phyloP scores from a whole-genome alignment of 2,113 vertebrate species.

The Catharus bicknelli region DNA sequence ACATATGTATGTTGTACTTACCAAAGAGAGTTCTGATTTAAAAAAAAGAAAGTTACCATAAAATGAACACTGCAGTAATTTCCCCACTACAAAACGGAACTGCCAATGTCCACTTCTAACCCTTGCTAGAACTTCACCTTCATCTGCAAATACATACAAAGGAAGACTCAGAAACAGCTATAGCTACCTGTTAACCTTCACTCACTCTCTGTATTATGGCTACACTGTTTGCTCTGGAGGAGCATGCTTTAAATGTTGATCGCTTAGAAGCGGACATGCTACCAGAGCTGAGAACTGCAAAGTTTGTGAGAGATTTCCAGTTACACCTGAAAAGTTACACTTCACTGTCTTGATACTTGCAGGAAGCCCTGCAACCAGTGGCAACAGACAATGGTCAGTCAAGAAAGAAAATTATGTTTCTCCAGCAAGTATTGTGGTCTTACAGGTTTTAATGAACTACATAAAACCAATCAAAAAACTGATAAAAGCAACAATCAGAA shows the following conservation, averaged over 20 bases:
- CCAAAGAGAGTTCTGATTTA: not conserved
- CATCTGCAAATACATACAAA: not conserved
- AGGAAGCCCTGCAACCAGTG: slow-evolving; percentile 3
- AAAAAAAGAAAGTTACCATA: not conserved
- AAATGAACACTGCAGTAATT: not conserved
- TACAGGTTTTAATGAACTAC: not conserved
- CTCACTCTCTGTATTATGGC: not conserved
- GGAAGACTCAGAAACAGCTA: not conserved
- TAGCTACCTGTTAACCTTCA: not conserved
- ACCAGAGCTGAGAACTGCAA: not conserved
- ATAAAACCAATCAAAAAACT: not conserved
- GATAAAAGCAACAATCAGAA: not conserved
- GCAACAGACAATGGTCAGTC: not conserved
- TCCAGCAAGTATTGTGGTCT: not conserved
- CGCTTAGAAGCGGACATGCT: not conserved
- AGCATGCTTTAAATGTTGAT: not conserved
- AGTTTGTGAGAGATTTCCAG: not conserved
- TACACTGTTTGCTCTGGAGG: not conserved
- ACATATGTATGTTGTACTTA: not conserved
- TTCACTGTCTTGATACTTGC: not conserved
- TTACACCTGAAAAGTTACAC: not conserved
- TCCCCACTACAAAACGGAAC: not conserved
- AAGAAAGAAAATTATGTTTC: not conserved
- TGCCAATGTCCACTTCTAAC: not conserved
- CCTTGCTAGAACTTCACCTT: not conserved